Percentiles rank a stretch among this genome's conserved stretches.
phyloP scores from a whole-genome alignment of 2,888 invertebrate species.

The Stenoptilia bipunctidactyla region DNA sequence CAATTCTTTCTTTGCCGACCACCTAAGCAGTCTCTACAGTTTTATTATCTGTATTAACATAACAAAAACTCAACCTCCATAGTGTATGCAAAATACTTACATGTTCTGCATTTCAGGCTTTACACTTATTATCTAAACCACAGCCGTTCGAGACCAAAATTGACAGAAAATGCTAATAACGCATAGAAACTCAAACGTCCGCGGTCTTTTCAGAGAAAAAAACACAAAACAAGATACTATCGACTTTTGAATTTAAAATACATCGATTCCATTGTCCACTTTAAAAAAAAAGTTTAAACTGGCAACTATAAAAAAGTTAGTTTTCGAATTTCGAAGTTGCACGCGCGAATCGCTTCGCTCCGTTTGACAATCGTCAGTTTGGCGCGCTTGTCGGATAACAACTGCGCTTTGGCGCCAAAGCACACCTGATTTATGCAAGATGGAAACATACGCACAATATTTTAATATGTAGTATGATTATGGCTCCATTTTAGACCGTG shows the following conservation, averaged over 20 bases:
- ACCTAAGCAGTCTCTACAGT: too few relatives aligned
- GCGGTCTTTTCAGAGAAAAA: not conserved
- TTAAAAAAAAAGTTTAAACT: not conserved
- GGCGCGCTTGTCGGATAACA: not conserved
- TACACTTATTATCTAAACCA: not conserved
- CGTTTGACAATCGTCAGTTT: not conserved
- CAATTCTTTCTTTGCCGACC: too few relatives aligned
- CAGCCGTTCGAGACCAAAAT: not conserved
- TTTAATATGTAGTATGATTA: not conserved
- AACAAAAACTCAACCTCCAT: not conserved
- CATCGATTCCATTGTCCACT: not conserved
- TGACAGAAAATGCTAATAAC: not conserved
- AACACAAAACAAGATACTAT: too few relatives aligned
- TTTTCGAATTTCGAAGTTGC: not conserved
- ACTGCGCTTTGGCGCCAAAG: not conserved
- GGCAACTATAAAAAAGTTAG: not conserved
- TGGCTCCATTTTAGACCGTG: not conserved
- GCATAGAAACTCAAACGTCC: not conserved
- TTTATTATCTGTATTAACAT: too few relatives aligned
- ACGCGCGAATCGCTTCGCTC: not conserved
- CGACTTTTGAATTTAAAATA: not conserved
- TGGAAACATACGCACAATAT: not conserved
- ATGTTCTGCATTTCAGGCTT: not conserved
- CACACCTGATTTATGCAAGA: not conserved
- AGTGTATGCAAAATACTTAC: not conserved